Evolutionary conservation across 2,113 vertebrate genomes (phyloP).

Genomic region (Anhinga rufa): DNA sequence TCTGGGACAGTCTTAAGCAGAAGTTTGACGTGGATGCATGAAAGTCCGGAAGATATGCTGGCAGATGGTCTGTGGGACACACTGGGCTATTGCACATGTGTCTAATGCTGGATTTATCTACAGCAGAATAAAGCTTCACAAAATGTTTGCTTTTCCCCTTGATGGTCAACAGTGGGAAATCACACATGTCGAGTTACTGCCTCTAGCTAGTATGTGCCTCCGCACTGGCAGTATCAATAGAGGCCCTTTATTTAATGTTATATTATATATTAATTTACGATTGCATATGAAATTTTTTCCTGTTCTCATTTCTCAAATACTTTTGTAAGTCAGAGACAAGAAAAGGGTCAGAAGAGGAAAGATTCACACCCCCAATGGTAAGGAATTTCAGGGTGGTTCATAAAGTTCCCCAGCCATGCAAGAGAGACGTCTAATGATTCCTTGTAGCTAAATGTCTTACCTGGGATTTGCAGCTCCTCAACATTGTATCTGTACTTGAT

Average conservation of each 20-base stretch:
- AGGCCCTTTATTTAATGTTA: neutral
- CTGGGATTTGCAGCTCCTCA: neutral
- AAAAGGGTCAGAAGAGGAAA: neutral
- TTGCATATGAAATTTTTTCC: neutral
- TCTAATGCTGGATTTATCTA: neutral
- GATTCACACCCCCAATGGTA: neutral
- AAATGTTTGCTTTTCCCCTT: neutral
- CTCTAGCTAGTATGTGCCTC: neutral
- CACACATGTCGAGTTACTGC: neutral
- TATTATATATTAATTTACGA: neutral
- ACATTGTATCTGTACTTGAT: neutral
- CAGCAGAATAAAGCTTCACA: neutral
- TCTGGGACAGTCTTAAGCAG: neutral
- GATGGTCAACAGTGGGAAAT: neutral
- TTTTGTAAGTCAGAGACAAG: neutral
- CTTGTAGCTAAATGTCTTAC: neutral
- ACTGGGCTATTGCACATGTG: neutral
- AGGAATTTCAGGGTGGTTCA: neutral
- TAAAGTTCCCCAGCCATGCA: accelerated
- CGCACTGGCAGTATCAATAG: neutral
- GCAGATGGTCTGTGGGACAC: neutral
- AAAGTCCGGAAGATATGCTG: neutral
- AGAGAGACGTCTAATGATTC: neutral
- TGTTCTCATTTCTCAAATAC: neutral
- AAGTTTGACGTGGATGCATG: neutral